Base-by-base conservation (phyloP, 2,113 vertebrate species). In the Nothobranchius kuhntae region DNA sequence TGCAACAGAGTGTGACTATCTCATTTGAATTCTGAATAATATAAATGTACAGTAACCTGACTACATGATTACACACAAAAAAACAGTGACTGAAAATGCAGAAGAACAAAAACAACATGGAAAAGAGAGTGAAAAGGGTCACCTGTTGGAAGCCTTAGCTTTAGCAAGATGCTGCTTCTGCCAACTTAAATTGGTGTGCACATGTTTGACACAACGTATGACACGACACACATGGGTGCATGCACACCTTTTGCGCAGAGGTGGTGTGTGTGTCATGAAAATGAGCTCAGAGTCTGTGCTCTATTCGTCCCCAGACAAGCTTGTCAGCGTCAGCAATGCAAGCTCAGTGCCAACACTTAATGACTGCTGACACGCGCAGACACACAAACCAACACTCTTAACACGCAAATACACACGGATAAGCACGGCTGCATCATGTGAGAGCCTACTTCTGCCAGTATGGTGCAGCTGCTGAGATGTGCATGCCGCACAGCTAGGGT, bases 301-400 rank as follows among this genome's bases (percentile, higher is more conserved):
- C 52, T 69, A 59, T 75, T 66, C 53, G 46, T 79, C 12, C 46
- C 8, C 46, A 74, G 79, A 82, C 75, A 73, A 71, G 75, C 77
- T 55, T 80, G 81, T 83, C 86, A 89, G 78, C 62, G 66, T 80
- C 75, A 57, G 80, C 61, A 63, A 76, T 30, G 76, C 80, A 86
- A 84, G 65, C 72, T 61, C 77, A 74, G 83, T 77, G 66, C 70
- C 65, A 77, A 55, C 74, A 77, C 57, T 65, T 87, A 89, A 88
- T 86, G 80, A 81, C 56, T 71, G 17, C 78, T 73, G 73, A 84
- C 81, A 66, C 30, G 63, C 62, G 68, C 61, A 68, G 13, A 62
- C 51, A 65, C 53, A 48, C 38, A 53, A 52, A 50, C 38, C 13
- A 47, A 26, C 54, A 52, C 50, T 53, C 10, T 40, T 11, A 46